A percentile compares a stretch with the other conserved stretches of the same genome.
phyloP scores from a whole-genome alignment of 2,888 invertebrate species.

The Polymixis lichenea region DNA sequence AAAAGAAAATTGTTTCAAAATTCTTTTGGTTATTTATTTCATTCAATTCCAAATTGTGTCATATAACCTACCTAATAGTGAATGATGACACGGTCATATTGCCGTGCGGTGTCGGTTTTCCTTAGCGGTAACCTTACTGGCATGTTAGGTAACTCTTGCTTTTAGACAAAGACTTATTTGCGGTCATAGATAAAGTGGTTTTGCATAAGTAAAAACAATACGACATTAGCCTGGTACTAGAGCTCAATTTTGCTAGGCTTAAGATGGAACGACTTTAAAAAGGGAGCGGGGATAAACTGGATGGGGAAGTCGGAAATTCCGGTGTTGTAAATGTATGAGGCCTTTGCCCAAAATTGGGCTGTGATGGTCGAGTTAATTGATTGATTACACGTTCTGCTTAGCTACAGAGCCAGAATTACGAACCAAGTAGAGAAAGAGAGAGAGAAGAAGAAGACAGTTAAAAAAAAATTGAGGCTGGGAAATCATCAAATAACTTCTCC shows the following conservation, averaged over 20 bases:
- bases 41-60: background rate
- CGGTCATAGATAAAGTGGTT: background rate
- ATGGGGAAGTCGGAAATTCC: background rate
- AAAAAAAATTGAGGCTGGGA: too few species aligned
- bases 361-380: background rate
- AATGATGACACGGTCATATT: background rate
- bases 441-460: too few species aligned
- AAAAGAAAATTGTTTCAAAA: background rate
- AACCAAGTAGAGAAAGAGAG: too few species aligned
- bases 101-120: conserved; percentile 21
- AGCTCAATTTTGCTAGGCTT: background rate
- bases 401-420: background rate
- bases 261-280: background rate
- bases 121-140: background rate
- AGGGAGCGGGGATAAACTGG: background rate
- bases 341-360: background rate
- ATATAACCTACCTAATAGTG: background rate
- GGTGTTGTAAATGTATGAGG: background rate
- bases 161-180: conserved; percentile 17
- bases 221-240: background rate
- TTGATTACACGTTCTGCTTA: background rate
- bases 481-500: too few species aligned
- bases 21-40: background rate
- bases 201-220: background rate
- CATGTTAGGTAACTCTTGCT: background rate